Percentiles rank a stretch among this genome's conserved stretches.
Evolutionary conservation across 1,140 invertebrate genomes (phyloP).

Genomic region (Saccostrea cuccullata): DNA sequence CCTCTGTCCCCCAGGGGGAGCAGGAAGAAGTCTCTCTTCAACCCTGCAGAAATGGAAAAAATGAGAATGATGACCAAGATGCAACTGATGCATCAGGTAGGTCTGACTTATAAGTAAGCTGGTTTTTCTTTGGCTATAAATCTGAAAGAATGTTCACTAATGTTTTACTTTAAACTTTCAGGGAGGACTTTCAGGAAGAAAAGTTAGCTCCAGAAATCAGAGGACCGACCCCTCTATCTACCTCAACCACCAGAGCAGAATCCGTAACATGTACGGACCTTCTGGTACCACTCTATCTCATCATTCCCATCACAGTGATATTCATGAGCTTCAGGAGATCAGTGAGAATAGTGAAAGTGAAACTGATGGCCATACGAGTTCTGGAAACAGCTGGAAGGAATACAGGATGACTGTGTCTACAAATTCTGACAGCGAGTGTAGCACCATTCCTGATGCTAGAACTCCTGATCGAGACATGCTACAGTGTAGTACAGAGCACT

Average conservation of each 20-base stretch:
- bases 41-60: constrained; percentile 77
- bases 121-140: not conserved
- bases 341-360: constrained; percentile 62
- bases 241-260: constrained; percentile 30
- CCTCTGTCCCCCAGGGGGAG: constrained; percentile 68
- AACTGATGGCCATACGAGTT: constrained; percentile 32
- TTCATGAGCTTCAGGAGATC: constrained; percentile 29
- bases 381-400: constrained; percentile 31
- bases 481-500: constrained; percentile 26
- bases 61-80: constrained; percentile 66
- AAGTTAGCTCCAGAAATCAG: not conserved
- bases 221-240: constrained; percentile 25
- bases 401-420: constrained; percentile 44
- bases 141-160: not conserved
- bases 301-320: constrained; percentile 14
- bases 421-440: constrained; percentile 35
- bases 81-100: constrained; percentile 68
- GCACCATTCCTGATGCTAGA: constrained; percentile 29
- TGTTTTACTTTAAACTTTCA: not conserved
- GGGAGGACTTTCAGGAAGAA: constrained; percentile 38
- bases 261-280: constrained; percentile 40
- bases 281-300: constrained; percentile 29
- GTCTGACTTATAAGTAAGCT: not conserved
- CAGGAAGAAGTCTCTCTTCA: constrained; percentile 74
- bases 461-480: constrained; percentile 3